phyloP scores from a whole-genome alignment of 2,797 vertebrate species.

The Glossophaga mutica region DNA sequence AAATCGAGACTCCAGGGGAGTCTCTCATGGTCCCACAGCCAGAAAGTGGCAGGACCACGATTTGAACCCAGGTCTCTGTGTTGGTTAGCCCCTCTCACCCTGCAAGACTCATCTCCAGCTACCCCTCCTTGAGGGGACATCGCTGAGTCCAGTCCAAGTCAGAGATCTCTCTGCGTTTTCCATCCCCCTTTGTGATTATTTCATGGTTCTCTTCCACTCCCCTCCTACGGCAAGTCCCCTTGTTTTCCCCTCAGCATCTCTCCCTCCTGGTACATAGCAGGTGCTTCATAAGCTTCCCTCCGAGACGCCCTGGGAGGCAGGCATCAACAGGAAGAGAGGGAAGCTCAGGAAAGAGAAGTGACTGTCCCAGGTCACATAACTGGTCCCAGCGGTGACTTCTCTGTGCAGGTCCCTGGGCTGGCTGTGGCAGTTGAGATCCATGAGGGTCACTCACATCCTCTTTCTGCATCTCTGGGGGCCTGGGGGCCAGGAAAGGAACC shows the following conservation, averaged over 20 bases:
- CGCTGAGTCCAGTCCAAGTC: not conserved
- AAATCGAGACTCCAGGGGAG: not conserved
- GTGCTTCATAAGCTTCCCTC: not conserved
- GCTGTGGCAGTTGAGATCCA: accelerated
- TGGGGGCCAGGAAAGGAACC: not conserved
- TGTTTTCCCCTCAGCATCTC: not conserved
- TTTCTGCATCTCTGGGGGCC: not conserved
- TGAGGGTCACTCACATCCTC: not conserved
- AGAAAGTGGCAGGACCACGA: not conserved
- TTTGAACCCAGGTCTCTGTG: accelerated
- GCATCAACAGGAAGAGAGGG: not conserved
- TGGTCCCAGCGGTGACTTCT: not conserved
- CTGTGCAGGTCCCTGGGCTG: too few relatives aligned
- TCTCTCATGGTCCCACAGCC: not conserved
- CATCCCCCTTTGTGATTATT: not conserved
- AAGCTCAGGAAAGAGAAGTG: not conserved
- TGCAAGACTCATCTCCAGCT: not conserved
- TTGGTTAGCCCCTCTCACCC: not conserved
- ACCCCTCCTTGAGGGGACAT: not conserved
- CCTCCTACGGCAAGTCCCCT: accelerated
- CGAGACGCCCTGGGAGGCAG: not conserved
- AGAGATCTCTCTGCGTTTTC: not conserved
- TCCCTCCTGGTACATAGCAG: not conserved
- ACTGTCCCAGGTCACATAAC: not conserved
- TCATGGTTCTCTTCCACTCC: not conserved